These are phyloP conservation scores for Pelodytes ibericus DNA, from an alignment of 2,797 vertebrate genomes.

Conservation along the genomic window DNA sequence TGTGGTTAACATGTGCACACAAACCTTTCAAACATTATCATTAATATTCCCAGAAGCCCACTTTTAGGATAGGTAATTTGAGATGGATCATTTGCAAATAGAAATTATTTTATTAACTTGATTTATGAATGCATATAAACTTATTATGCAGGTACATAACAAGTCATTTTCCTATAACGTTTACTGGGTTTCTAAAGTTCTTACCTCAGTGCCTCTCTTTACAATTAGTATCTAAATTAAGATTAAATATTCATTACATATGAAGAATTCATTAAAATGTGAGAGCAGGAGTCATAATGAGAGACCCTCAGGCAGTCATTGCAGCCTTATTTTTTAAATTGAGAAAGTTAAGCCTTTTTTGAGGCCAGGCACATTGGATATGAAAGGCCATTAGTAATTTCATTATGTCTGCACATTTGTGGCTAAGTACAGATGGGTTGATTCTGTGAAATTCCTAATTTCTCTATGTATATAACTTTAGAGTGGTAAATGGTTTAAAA, in stretches of 20 bases:
- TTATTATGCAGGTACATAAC: slow-evolving; percentile 39
- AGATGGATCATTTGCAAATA: slow-evolving; percentile 34
- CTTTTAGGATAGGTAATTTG: slow-evolving; percentile 28
- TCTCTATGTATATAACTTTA: slow-evolving; percentile 19
- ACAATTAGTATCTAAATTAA: slow-evolving; percentile 57
- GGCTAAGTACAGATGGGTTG: slow-evolving; percentile 39
- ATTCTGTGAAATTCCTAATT: slow-evolving; percentile 31
- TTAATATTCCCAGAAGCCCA: slow-evolving; percentile 21
- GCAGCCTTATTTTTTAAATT: slow-evolving; percentile 52
- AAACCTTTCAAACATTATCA: slow-evolving; percentile 7
- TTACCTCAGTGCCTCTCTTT: slow-evolving; percentile 50
- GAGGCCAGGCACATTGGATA: slow-evolving; percentile 40
- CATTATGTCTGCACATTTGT: slow-evolving; percentile 52
- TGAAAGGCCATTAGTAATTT: slow-evolving; percentile 47
- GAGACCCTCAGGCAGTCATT: slow-evolving; percentile 47
- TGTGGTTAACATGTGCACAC: neutral
- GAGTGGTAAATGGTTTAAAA: slow-evolving; percentile 15
- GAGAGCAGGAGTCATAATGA: slow-evolving; percentile 48
- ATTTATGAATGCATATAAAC: slow-evolving; percentile 47
- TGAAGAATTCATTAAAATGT: slow-evolving; percentile 51
- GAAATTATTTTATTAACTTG: slow-evolving; percentile 47
- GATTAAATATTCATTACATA: slow-evolving; percentile 56
- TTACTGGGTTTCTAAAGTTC: slow-evolving; percentile 41
- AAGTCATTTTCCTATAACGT: slow-evolving; percentile 43
- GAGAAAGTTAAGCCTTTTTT: slow-evolving; percentile 52